Percentiles rank a stretch among this genome's conserved stretches.
Conservation (phyloP, 2,797 vertebrate species). For the Danionella dracula region DNA sequence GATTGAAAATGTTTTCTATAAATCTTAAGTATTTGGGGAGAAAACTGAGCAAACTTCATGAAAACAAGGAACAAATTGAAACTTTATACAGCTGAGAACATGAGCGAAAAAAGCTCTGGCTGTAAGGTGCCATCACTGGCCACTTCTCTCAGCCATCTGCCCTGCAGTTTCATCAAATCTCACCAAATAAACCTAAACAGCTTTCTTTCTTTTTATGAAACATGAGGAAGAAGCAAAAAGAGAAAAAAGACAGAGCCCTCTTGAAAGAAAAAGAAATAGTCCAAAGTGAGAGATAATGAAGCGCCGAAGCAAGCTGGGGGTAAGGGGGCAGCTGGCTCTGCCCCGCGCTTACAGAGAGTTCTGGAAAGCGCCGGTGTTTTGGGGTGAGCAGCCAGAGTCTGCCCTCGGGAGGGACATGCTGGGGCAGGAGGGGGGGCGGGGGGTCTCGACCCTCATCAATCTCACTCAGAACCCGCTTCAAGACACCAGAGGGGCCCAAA, state of each 20-base stretch:
- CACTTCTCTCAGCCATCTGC: too few species aligned
- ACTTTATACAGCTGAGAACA: too few species aligned
- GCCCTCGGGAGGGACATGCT: constrained; percentile 52
- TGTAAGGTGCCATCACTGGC: too few species aligned
- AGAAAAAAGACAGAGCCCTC: not conserved
- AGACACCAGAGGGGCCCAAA: constrained; percentile 61
- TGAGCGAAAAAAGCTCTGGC: too few species aligned
- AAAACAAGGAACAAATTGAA: too few species aligned
- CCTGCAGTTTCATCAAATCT: too few species aligned
- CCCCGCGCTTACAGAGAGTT: constrained; percentile 25
- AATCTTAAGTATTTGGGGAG: too few species aligned
- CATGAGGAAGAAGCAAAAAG: too few species aligned
- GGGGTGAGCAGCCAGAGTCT: constrained; percentile 32
- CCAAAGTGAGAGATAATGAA: constrained; percentile 11
- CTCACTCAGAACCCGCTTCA: constrained; percentile 73
- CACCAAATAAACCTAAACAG: too few species aligned
- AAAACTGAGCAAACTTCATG: too few species aligned
- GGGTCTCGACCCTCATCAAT: constrained; percentile 71
- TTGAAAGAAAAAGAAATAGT: not conserved
- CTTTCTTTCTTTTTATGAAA: too few species aligned
- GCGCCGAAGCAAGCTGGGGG: constrained; percentile 6
- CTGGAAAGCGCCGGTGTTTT: constrained; percentile 33
- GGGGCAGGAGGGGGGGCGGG: constrained; percentile 34
- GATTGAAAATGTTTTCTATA: too few species aligned
- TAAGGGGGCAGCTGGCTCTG: constrained; percentile 44